Evolutionary conservation across 2,888 invertebrate species (phyloP), one percentile per base, ranked within the genome.

Genomic region (Andrena dorsata): DNA sequence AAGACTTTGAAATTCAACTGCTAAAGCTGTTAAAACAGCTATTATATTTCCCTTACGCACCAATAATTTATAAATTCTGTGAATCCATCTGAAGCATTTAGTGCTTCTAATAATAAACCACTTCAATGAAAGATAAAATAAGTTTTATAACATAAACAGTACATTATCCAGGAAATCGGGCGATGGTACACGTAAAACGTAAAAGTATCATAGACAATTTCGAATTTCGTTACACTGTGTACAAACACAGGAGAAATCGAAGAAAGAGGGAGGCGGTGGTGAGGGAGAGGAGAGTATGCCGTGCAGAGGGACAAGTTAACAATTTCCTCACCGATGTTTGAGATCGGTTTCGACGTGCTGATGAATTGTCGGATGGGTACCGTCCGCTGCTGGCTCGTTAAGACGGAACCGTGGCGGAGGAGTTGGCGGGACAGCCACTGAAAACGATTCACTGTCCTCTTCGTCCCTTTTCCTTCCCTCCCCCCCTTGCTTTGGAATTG

Each of bases 361-460:
- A 66, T 53, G 60, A 73, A 56, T 30, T 32, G 56, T 26, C 7
- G 65, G 63, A 74, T 76, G 70, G 20, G 30, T 47, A 56, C 63
- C 53, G 76, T 60, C 73, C 69, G 69, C 28, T 49, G 76, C 23
- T 56, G 78, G 79, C 28, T 74, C 85, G 23, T 81, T 65, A 5
- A 82, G 70, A 28, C 79, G 86, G 69, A 90, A 89, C 68, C 91
- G 89, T 65, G 90, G 90, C 76, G 92, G 91, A 65, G 92, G 92
- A 75, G 92, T 92, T 66, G 93, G 91, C 77, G 92, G 91, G 73
- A 90, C 89, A 32, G 90, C 91, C 77, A 87, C 90, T 56, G 91
- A 90, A 76, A 90, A 91, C 53, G 90, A 88, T 28, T 69, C 63
- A 63, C 49, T 60, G 69, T 70, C 71, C 65, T 71, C 76, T 64